These are phyloP conservation scores for Magallana nippona DNA, from an alignment of 2,888 invertebrate species.

Conservation along the genomic window DNA sequence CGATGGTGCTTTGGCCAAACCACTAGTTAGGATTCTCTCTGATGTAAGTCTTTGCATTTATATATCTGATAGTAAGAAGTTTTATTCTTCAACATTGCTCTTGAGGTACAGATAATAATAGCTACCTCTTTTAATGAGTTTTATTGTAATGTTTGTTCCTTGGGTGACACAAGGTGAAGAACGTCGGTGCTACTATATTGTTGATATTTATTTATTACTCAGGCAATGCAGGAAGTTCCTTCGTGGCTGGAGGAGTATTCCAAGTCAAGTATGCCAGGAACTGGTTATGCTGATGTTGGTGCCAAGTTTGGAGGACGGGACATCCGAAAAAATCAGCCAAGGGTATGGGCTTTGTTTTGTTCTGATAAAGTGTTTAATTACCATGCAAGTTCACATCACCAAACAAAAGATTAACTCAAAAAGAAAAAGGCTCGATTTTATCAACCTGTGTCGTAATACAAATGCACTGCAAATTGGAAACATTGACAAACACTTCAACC, in stretches of 20 bases:
- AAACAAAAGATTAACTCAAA: no score
- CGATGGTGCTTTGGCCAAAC: slow-evolving; percentile 82
- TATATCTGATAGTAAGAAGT: no score
- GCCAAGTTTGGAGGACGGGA: slow-evolving; percentile 78
- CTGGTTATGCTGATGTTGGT: slow-evolving; percentile 76
- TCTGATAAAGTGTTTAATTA: no score
- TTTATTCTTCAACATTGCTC: neutral
- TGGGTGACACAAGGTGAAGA: no score
- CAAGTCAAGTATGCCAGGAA: slow-evolving; percentile 72
- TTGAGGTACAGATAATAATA: no score
- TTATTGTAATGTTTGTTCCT: no score
- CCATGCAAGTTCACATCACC: no score
- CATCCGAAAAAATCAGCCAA: slow-evolving; percentile 67
- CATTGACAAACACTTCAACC: no score
- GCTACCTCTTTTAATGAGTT: no score
- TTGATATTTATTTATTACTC: slow-evolving; percentile 13
- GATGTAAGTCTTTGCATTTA: slow-evolving; percentile 79
- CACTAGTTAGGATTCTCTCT: slow-evolving; percentile 87
- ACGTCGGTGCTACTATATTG: neutral
- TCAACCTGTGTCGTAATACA: no score
- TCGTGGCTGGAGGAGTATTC: slow-evolving; percentile 84
- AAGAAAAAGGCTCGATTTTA: no score
- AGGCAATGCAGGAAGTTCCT: slow-evolving; percentile 90
- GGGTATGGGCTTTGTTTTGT: slow-evolving; percentile 51
- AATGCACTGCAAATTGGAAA: no score